Evolutionary conservation across 2,888 invertebrate genomes (phyloP).

Genomic region (Lasioglossum figueresi): DNA sequence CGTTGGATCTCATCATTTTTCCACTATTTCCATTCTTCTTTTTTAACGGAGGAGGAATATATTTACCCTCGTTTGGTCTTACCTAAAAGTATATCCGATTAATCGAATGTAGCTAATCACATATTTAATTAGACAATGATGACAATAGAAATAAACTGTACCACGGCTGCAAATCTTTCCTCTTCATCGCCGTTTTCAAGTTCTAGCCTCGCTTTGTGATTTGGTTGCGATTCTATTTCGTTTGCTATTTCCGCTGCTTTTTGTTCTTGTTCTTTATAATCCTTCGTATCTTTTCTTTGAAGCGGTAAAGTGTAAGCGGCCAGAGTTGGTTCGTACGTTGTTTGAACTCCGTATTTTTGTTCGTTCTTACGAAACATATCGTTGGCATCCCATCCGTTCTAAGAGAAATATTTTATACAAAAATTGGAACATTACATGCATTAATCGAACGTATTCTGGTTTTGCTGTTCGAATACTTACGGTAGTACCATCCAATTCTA

Average conservation of each 20-base stretch:
- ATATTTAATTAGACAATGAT: slow-evolving; percentile 7
- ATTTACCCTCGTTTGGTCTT: slow-evolving; percentile 86
- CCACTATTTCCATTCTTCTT: slow-evolving; percentile 88
- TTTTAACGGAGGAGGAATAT: slow-evolving; percentile 92
- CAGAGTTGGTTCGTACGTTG: slow-evolving; percentile 95
- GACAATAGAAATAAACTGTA: slow-evolving; percentile 71
- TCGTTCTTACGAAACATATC: slow-evolving; percentile 99
- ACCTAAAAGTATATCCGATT: slow-evolving; percentile 64
- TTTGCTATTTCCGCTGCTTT: slow-evolving; percentile 95
- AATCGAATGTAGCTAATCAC: neutral
- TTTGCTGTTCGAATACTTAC: slow-evolving; percentile 74
- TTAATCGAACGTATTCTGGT: neutral
- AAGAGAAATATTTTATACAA: slow-evolving; percentile 17
- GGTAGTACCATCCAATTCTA: slow-evolving; percentile 90
- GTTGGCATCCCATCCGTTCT: slow-evolving; percentile 97
- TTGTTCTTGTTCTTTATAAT: slow-evolving; percentile 93
- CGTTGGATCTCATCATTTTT: slow-evolving; percentile 88
- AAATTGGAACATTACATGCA: neutral
- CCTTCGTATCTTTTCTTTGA: slow-evolving; percentile 93
- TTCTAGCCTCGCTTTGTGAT: slow-evolving; percentile 92
- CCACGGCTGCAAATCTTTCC: slow-evolving; percentile 93
- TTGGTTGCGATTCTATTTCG: slow-evolving; percentile 95
- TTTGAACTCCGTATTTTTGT: slow-evolving; percentile 95
- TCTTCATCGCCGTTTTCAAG: slow-evolving; percentile 98
- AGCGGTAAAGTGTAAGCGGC: slow-evolving; percentile 96